Base-by-base conservation (phyloP, 2,888 invertebrate genomes). In the Mantis religiosa region DNA sequence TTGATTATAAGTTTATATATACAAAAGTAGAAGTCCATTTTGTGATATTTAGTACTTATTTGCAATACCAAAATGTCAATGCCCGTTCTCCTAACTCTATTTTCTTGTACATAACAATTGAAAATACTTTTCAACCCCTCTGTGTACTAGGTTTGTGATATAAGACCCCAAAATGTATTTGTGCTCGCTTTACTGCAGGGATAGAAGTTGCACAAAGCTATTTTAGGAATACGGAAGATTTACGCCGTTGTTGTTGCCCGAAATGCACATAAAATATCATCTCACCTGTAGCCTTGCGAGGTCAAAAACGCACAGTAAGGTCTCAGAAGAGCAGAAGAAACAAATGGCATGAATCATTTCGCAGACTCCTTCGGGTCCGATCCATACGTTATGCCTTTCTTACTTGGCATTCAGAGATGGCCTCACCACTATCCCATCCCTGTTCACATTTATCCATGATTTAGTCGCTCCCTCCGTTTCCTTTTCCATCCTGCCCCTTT, bases 391-490 rank as follows among this genome's bases (percentile, higher is more conserved):
- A 84, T 30, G 30, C 54, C 54, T 71, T 71, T 12, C 54, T 71
- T 84, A 30, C 30, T 41, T 47, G 41, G 85, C 47, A 47, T 47
- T 27, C 85, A 81, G 20, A 28, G n/a, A 28, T 28, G n/a, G 54
- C 54, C 1, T 34, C 84, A 84, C 28, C 25, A 9, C 28, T 25
- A 12, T 25, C 20, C 25, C 81, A 12, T 86, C 28, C 86, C 28
- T 86, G 86, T 30, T 81, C 81, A 86, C 71, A 86, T 86, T 71
- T 81, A 71, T 86, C 86, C 81, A 28, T 86, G 86, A 86, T 86
- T 71, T 81, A 86, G 81, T 27, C n/a, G 4, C 34, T 84, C 84
- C 34, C 84, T 84, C 34, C 41, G 41, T 41, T 47, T 28, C 30
- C 28, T 81, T 41, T 41, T 41, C 1, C 41, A 41, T 9, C 41